These are phyloP conservation scores for Coenonympha glycerion DNA, from an alignment of 2,888 invertebrate genomes.

Conservation along the genomic window DNA sequence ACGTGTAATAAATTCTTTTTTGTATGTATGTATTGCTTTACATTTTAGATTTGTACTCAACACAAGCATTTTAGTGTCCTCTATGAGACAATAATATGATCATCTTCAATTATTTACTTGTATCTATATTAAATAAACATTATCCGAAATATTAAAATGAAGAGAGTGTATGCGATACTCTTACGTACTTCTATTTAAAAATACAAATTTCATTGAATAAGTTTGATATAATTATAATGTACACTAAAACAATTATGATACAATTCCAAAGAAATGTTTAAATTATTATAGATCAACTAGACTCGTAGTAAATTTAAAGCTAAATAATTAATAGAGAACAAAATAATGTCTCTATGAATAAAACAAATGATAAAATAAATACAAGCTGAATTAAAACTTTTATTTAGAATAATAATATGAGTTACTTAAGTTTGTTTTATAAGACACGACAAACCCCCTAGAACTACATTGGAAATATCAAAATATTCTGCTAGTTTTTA, in stretches of 20 bases:
- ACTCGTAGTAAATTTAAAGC: constrained; percentile 2
- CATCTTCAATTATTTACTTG: not conserved
- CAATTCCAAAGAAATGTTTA: not conserved
- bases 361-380: not conserved
- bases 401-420: no score
- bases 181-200: no score
- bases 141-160: no score
- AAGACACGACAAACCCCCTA: not conserved
- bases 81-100: not conserved
- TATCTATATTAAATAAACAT: not conserved
- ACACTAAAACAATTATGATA: no score
- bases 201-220: no score
- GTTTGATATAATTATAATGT: no score
- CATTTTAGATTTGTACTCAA: constrained; percentile 8
- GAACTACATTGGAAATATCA: no score
- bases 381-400: not conserved
- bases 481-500: no score
- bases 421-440: not conserved
- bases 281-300: not conserved
- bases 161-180: no score
- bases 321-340: constrained; percentile 4
- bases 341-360: not conserved
- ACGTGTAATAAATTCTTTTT: not conserved
- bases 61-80: not conserved
- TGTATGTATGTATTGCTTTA: constrained; percentile 8